Conservation (phyloP, 2,797 vertebrate species). For the Ptychobarbus kaznakovi region DNA sequence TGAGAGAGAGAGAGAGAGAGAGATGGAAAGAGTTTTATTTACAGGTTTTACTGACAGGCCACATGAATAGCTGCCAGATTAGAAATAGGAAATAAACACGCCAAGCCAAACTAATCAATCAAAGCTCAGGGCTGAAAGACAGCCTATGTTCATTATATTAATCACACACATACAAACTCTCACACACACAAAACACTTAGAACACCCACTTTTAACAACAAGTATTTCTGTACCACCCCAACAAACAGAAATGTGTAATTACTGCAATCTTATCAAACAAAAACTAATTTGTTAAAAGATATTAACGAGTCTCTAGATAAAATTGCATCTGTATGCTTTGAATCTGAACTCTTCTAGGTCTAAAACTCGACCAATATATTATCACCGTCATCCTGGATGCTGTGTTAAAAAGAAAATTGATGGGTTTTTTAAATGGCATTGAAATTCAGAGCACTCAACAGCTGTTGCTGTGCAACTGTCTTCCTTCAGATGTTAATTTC, state of each 20-base stretch:
- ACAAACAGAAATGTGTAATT: conserved; percentile 16
- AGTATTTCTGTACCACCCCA: background rate
- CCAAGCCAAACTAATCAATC: conserved; percentile 53
- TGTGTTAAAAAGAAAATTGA: conserved; percentile 14
- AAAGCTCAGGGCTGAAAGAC: conserved; percentile 32
- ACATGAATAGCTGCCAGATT: conserved; percentile 51
- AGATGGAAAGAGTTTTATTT: conserved; percentile 40
- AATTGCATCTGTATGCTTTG: background rate
- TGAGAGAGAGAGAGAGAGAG: background rate
- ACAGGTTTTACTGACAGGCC: conserved; percentile 47
- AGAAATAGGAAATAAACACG: conserved; percentile 50
- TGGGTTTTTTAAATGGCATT: conserved; percentile 24
- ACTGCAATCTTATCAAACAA: background rate
- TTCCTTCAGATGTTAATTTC: conserved; percentile 34
- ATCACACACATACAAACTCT: conserved; percentile 17
- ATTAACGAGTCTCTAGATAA: background rate
- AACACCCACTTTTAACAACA: conserved; percentile 1
- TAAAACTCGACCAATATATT: background rate
- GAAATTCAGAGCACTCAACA: conserved; percentile 26
- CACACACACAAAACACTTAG: background rate
- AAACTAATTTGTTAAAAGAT: background rate
- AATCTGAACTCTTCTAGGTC: background rate
- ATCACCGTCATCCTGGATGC: conserved; percentile 6
- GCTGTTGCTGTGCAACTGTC: conserved; percentile 34
- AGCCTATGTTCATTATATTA: conserved; percentile 45